Percentiles rank a stretch among this genome's conserved stretches.
phyloP scores from a whole-genome alignment of 1,140 invertebrate species.

The Brachionus manjavacas region DNA sequence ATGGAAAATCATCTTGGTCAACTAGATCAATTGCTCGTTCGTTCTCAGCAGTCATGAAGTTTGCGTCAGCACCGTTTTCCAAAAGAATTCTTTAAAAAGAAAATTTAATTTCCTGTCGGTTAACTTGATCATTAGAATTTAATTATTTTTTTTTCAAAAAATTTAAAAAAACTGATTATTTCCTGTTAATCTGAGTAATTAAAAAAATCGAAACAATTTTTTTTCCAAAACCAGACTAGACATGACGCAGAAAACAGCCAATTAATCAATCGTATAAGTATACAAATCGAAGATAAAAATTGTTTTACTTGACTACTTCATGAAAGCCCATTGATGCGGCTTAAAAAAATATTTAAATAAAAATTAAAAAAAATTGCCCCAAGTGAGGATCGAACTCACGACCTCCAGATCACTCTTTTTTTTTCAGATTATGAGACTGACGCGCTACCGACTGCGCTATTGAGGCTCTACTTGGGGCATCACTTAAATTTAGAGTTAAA shows the following conservation, averaged over 20 bases:
- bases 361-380: constrained; percentile 6
- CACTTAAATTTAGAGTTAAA: neutral
- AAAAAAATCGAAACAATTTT: too few species aligned
- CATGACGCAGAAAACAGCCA: too few species aligned
- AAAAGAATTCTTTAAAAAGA: constrained; percentile 48
- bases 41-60: constrained; percentile 50
- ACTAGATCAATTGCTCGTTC: constrained; percentile 56
- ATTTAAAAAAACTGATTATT: neutral
- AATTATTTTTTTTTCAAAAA: neutral
- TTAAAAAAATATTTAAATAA: neutral
- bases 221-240: too few species aligned
- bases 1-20: constrained; percentile 52
- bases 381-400: constrained; percentile 39
- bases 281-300: neutral
- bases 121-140: neutral
- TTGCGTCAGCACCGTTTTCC: constrained; percentile 50
- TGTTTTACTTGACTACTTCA: neutral
- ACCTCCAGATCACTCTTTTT: constrained; percentile 27
- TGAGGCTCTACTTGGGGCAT: neutral
- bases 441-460: constrained; percentile 39
- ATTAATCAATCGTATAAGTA: too few species aligned
- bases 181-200: neutral
- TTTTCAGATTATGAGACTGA: constrained; percentile 35
- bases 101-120: neutral
- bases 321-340: constrained; percentile 19